Base-by-base conservation (phyloP, 2,888 invertebrate species). In the Cryptus viduatorius region DNA sequence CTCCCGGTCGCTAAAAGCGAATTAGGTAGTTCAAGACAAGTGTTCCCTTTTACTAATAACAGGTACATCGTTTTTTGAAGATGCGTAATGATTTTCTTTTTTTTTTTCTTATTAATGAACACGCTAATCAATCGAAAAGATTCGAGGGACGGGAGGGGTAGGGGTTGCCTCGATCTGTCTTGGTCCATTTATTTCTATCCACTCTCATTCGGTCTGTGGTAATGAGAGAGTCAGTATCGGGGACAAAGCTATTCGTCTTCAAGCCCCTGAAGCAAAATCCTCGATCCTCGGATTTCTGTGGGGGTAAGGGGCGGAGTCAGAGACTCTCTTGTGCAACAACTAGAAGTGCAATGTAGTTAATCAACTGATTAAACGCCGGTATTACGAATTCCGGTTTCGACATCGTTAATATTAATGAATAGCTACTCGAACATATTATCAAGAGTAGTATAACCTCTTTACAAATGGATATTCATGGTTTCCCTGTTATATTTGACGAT, bases 221-320 rank as follows among this genome's bases (percentile, higher is more conserved):
- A 73, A 78, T 19, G 44, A 73, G 24, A 59, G 19, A 29, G 68
- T 19, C 16, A 29, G 56, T 69, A 56, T 42, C 64, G 56, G n/a
- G 72, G 73, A 77, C 72, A 67, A 64, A 84, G 56, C 84, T 64
- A 84, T 84, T 78, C 73, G 81, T 84, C 84, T 84, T 81, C 56
- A 64, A 7, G 14, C 19, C 50, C 42, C 19, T n/a, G 44, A 71
- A 31, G 76, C 48, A 29, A 68, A 79, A 79, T 65, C 76, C 56
- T 56, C 42, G 79, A 37, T 31, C 44, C 67, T 53, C 72, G 72
- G 72, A 31, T 1, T 10, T 61, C 72, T 48, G 37, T 8, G 37
- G 37, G 37, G 37, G 37, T 56, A 16, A 8, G 53, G 56, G 56
- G 56, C 24, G 56, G 56, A 24, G 56, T 10, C 37, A 42, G 14